phyloP scores from a whole-genome alignment of 2,888 invertebrate genomes.

The Encarsia formosa region DNA sequence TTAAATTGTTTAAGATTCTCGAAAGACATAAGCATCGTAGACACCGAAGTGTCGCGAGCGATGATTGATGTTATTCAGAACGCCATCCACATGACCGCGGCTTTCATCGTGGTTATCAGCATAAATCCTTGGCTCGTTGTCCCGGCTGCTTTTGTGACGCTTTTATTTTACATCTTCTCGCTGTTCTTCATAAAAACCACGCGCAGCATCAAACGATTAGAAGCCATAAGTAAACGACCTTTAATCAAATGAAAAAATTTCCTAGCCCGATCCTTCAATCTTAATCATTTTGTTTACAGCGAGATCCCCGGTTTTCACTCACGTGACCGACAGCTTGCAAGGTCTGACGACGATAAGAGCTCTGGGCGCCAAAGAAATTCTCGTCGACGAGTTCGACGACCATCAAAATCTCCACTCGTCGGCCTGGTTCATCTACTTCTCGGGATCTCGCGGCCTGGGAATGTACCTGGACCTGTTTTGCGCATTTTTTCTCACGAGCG shows the following conservation, averaged over 20 bases:
- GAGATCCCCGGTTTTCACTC: slow-evolving; percentile 79
- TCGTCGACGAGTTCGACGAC: slow-evolving; percentile 57
- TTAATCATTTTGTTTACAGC: slow-evolving; percentile 55
- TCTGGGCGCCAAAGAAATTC: slow-evolving; percentile 63
- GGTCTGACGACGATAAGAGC: slow-evolving; percentile 79
- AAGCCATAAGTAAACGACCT: slow-evolving; percentile 65
- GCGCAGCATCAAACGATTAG: slow-evolving; percentile 73
- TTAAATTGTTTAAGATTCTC: slow-evolving; percentile 61
- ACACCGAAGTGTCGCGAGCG: slow-evolving; percentile 60
- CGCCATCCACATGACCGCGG: slow-evolving; percentile 47
- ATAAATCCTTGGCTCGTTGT: slow-evolving; percentile 71
- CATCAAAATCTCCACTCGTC: slow-evolving; percentile 64
- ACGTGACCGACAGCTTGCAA: slow-evolving; percentile 73
- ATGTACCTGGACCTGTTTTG: slow-evolving; percentile 63
- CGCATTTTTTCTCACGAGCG: slow-evolving; percentile 58
- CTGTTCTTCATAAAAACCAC: slow-evolving; percentile 74
- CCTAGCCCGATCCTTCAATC: too few relatives aligned
- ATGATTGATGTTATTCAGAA: slow-evolving; percentile 67
- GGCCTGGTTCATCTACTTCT: slow-evolving; percentile 65
- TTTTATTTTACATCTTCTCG: slow-evolving; percentile 70
- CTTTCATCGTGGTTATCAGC: slow-evolving; percentile 62
- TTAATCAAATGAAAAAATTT: neutral
- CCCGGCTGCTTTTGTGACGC: slow-evolving; percentile 64
- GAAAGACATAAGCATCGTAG: slow-evolving; percentile 77
- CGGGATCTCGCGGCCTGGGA: slow-evolving; percentile 63